phyloP scores from a whole-genome alignment of 1,140 invertebrate genomes.

The Diabrotica undecimpunctata region DNA sequence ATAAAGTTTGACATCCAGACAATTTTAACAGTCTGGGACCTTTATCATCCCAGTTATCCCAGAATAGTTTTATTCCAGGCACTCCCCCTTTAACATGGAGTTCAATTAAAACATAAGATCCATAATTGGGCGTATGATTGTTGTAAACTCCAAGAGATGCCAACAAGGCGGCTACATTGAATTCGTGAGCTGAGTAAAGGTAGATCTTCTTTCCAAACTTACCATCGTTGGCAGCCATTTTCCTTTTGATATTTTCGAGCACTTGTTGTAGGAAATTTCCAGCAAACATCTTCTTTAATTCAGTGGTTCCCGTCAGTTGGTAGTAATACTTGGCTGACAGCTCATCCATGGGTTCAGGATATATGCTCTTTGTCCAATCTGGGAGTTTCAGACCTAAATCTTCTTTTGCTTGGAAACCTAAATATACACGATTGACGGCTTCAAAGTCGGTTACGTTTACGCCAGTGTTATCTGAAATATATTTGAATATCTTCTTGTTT shows the following conservation, averaged over 20 bases:
- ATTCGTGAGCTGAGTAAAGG: conserved; percentile 70
- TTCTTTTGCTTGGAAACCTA: conserved; percentile 24
- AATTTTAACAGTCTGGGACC: conserved; percentile 30
- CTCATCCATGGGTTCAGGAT: conserved; percentile 54
- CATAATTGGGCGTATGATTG: conserved; percentile 55
- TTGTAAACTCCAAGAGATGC: conserved; percentile 65
- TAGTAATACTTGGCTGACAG: conserved; percentile 43
- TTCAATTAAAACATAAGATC: conserved; percentile 44
- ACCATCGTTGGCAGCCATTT: conserved; percentile 24
- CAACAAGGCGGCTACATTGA: conserved; percentile 64
- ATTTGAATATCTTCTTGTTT: conserved; percentile 14
- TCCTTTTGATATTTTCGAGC: conserved; percentile 54
- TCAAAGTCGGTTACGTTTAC: conserved; percentile 23
- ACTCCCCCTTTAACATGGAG: conserved; percentile 27
- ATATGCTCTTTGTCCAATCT: conserved; percentile 57
- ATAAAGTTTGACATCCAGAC: conserved; percentile 34
- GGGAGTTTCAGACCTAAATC: conserved; percentile 56
- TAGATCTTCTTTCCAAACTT: conserved; percentile 53
- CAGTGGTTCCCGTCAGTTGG: conserved; percentile 17
- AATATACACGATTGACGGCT: conserved; percentile 23
- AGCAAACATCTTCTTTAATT: conserved; percentile 27
- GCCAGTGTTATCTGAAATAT: conserved; percentile 25
- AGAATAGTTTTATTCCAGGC: conserved; percentile 30
- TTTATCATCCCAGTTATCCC: conserved; percentile 23
- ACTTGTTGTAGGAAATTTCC: conserved; percentile 58